Conservation (phyloP, 2,888 invertebrate genomes). For the Nemotelus pantherinus region DNA sequence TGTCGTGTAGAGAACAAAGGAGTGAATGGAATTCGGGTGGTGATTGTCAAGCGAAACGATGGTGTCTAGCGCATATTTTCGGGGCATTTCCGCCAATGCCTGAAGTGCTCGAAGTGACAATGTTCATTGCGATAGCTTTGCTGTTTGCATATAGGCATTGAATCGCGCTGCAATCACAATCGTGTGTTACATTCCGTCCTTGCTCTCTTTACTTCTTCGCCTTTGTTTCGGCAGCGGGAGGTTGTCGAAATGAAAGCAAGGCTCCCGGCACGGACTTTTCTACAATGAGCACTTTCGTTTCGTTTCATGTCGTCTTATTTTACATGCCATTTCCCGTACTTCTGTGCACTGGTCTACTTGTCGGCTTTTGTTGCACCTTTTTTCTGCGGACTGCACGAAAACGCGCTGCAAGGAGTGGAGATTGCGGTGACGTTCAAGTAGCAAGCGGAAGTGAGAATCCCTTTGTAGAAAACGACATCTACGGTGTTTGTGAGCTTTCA, state of each 20-base stretch:
- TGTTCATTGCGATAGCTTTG: slow-evolving; percentile 22
- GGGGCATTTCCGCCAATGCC: slow-evolving; percentile 35
- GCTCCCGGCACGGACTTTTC: slow-evolving; percentile 28
- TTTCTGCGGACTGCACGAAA: slow-evolving; percentile 3
- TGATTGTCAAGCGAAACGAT: slow-evolving; percentile 27
- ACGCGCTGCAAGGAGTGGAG: slow-evolving; percentile 34
- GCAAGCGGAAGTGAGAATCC: slow-evolving; percentile 41
- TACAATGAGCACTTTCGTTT: slow-evolving; percentile 24
- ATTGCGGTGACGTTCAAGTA: slow-evolving; percentile 41
- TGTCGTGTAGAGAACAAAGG: slow-evolving; percentile 4
- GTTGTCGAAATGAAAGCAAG: slow-evolving; percentile 34
- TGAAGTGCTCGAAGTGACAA: slow-evolving; percentile 29
- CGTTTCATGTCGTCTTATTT: slow-evolving; percentile 34
- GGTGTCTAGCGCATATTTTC: slow-evolving; percentile 29
- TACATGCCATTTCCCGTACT: slow-evolving; percentile 45
- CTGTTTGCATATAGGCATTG: slow-evolving; percentile 18
- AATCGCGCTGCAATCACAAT: slow-evolving; percentile 11
- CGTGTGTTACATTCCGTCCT: slow-evolving; percentile 10
- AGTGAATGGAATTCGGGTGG: not conserved
- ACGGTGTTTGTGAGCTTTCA: slow-evolving; percentile 31
- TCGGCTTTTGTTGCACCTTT: slow-evolving; percentile 42
- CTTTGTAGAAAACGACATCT: slow-evolving; percentile 31
- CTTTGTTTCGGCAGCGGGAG: slow-evolving; percentile 26
- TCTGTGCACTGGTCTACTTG: slow-evolving; percentile 43
- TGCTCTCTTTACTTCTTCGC: slow-evolving; percentile 4